A percentile compares a stretch with the other conserved stretches of the same genome.
These are phyloP conservation scores for Oncorhynchus kisutch DNA, from an alignment of 2,113 vertebrate genomes.

Conservation along the genomic window DNA sequence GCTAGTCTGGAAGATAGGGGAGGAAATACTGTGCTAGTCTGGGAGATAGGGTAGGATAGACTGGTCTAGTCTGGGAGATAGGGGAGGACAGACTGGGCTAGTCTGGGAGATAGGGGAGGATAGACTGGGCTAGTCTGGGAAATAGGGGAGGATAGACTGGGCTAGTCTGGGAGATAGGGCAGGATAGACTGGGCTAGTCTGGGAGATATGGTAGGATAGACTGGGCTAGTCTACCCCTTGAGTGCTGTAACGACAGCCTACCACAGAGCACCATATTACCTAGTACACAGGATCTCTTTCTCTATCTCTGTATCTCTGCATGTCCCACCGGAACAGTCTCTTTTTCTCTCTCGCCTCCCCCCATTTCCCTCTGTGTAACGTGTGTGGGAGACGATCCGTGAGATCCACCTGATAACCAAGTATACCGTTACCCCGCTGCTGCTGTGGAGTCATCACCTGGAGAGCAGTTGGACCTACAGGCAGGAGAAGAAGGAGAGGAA, in stretches of 20 bases:
- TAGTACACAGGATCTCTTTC: no score
- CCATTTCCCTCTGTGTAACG: no score
- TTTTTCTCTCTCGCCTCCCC: no score
- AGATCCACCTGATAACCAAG: no score
- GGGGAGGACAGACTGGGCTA: neutral
- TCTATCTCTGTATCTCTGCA: no score
- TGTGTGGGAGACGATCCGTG: no score
- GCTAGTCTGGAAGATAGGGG: neutral
- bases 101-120: neutral
- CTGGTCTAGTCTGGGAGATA: neutral
- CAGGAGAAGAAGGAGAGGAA: no score
- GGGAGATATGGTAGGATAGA: neutral
- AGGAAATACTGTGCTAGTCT: neutral
- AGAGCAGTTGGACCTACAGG: no score
- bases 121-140: neutral
- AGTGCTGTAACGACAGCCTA: neutral
- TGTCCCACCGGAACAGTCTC: no score
- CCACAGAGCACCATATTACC: neutral
- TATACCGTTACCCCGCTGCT: no score
- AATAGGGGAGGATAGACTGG: neutral
- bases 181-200: neutral
- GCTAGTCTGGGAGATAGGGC: neutral
- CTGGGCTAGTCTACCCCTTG: neutral
- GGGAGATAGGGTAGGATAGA: no score
- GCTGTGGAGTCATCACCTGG: no score